A percentile compares a stretch with the other conserved stretches of the same genome.
Conservation (phyloP, 35 echinoderm and acorn worm species). For the Eucidaris tribuloides region DNA sequence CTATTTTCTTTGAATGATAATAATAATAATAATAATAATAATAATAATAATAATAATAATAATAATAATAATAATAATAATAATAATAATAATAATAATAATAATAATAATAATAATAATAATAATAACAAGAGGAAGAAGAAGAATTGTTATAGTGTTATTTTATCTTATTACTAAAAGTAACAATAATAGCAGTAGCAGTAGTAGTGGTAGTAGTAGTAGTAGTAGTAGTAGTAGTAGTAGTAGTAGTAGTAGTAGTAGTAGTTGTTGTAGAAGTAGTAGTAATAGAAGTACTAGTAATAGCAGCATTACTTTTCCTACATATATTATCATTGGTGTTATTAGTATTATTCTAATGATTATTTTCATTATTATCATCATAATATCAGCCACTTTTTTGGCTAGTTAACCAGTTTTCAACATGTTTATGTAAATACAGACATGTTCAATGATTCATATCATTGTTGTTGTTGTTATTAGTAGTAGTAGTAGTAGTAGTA, state of each 20-base stretch:
- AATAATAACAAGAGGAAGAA: neutral
- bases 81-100: conserved; percentile 1
- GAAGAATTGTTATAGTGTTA: neutral
- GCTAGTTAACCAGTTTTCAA: no score
- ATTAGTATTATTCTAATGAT: no score
- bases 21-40: neutral
- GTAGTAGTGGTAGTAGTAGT: neutral
- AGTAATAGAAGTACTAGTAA: no score
- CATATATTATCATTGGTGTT: no score
- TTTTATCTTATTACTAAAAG: neutral
- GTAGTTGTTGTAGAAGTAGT: neutral
- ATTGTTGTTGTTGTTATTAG: no score
- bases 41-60: conserved; percentile 1
- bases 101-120: conserved; percentile 1
- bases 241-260: neutral
- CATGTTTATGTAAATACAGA: no score
- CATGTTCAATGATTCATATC: no score
- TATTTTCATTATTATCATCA: no score
- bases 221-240: neutral
- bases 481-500: no score
- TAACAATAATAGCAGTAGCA: neutral
- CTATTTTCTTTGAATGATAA: no score
- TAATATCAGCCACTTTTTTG: no score
- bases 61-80: conserved; percentile 1
- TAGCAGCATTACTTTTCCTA: no score